Conservation (phyloP, 2,797 vertebrate genomes). For the Cirrhinus mrigala region DNA sequence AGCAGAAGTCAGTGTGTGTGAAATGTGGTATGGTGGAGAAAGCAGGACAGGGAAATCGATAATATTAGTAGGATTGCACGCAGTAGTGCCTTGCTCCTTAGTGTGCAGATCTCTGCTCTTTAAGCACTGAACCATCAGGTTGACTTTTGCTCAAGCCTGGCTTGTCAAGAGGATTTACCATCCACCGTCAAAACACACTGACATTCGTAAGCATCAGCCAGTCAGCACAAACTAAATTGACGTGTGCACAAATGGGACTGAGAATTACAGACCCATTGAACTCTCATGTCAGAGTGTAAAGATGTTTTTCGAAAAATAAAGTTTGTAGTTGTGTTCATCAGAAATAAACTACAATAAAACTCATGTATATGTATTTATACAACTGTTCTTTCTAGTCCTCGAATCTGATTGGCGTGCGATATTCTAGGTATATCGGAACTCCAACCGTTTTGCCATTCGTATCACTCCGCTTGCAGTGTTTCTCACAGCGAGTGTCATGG, state of each 20-base stretch:
- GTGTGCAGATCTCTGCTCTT: slow-evolving; percentile 39
- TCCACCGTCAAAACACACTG: slow-evolving; percentile 59
- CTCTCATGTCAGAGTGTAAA: neutral
- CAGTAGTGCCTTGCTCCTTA: slow-evolving; percentile 48
- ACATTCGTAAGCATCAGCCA: slow-evolving; percentile 59
- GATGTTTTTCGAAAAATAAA: too few relatives aligned
- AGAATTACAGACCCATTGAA: slow-evolving; percentile 53
- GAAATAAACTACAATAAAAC: neutral
- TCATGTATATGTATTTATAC: too few relatives aligned
- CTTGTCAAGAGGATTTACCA: slow-evolving; percentile 67
- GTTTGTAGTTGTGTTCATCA: neutral
- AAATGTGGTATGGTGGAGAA: neutral
- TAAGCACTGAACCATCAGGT: slow-evolving; percentile 51
- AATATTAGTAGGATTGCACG: slow-evolving; percentile 38
- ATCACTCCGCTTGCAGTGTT: too few relatives aligned
- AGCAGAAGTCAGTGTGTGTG: slow-evolving; percentile 11
- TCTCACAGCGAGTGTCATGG: too few relatives aligned
- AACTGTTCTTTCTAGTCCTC: too few relatives aligned
- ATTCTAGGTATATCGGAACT: too few relatives aligned
- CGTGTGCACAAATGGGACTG: slow-evolving; percentile 62
- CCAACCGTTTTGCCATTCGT: too few relatives aligned
- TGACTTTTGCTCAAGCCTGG: slow-evolving; percentile 56
- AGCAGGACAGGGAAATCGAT: slow-evolving; percentile 39
- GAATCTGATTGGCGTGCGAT: too few relatives aligned
- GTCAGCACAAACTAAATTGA: slow-evolving; percentile 65